These are phyloP conservation scores for Phyllotreta striolata DNA, from an alignment of 2,888 invertebrate genomes.

Conservation along the genomic window DNA sequence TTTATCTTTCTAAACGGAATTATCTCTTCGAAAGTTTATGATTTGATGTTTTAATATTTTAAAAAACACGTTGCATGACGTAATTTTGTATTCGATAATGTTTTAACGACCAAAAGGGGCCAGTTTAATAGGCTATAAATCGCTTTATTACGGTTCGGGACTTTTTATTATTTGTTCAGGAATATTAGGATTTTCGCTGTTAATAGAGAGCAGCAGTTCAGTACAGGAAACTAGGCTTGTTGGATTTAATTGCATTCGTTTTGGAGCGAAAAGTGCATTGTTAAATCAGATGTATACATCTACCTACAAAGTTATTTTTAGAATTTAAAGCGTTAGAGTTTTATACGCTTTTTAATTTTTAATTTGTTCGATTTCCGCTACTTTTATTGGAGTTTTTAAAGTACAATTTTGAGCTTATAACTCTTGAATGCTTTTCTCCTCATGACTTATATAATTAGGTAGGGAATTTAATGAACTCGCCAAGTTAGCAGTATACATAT, in stretches of 20 bases:
- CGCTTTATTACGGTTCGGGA: slow-evolving; percentile 24
- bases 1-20: background rate
- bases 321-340: too few species aligned
- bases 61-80: slow-evolving; percentile 9
- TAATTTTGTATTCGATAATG: slow-evolving; percentile 19
- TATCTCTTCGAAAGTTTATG: background rate
- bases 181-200: slow-evolving; percentile 13
- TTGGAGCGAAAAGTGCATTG: too few species aligned
- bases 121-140: slow-evolving; percentile 26
- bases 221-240: slow-evolving; percentile 2
- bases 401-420: too few species aligned
- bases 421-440: background rate
- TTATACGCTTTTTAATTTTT: too few species aligned
- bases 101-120: slow-evolving; percentile 18
- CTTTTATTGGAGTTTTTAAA: too few species aligned
- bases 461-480: background rate
- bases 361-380: too few species aligned
- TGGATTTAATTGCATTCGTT: background rate
- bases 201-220: background rate
- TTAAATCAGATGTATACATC: too few species aligned
- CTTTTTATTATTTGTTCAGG: slow-evolving; percentile 24
- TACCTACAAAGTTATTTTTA: too few species aligned
- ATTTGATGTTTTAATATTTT: slow-evolving; percentile 2
- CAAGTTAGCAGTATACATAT: background rate
- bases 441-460: slow-evolving; percentile 3